Base-by-base conservation (phyloP, 2,797 vertebrate genomes). In the Triplophysa bombifrons region DNA sequence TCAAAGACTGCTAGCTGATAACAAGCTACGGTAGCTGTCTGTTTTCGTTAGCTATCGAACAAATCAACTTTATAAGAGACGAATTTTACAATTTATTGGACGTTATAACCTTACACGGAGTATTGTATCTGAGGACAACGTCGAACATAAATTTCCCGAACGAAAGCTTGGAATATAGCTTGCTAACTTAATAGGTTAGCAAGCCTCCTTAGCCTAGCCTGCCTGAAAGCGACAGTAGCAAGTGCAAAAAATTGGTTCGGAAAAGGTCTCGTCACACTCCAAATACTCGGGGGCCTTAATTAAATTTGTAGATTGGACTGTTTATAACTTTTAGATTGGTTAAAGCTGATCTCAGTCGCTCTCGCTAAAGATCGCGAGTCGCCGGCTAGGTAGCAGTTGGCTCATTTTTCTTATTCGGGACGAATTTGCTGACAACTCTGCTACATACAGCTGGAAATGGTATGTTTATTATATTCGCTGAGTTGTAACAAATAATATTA, bases 1-100 rank as follows among this genome's bases (percentile, higher is more conserved):
- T 93, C 91, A 93, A 91, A 88, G 88, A 85, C 79, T 34, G 75
- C 71, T 79, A 82, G 76, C 76, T 76, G 69, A 68, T 19, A 75
- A 80, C 25, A 17, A 20, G 73, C 56, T 50, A 46, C 46, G 34
- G 9, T 63, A 70, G 65, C 70, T 6, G 44, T 44, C 48, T 11
- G 44, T 27, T 20, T 14, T 55, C 20, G 70, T 34, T 73, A 80
- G 61, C 78, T 5, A 22, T 72, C 38, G 38, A 27, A 25, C 50
- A 53, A 58, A 46, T 30, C 41, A 72, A 25, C 20, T 46, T 56
- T 53, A 56, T 11, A 12, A 60, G 53, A 68, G 20, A 46, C 56
- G 44, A 20, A 30, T 5, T 7, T 25, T 3, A 67, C 41, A 13
- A n/a, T 17, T 2, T 1, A 6, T 38, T 34, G 50, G 61, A 73